These are phyloP conservation scores for Cephus rjabovi DNA, from an alignment of 2,888 invertebrate species.

Conservation along the genomic window DNA sequence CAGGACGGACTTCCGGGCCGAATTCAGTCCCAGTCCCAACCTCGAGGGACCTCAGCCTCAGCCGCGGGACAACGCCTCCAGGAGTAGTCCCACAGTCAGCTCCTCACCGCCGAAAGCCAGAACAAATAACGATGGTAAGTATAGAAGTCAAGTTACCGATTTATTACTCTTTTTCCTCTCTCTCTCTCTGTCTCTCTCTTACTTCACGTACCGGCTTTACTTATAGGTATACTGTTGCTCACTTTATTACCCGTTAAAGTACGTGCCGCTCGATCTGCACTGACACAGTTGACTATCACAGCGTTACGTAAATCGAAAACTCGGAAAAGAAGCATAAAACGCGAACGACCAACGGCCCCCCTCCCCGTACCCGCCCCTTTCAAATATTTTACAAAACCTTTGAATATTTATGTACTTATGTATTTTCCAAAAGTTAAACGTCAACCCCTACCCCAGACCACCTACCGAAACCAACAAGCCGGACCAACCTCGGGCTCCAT, in stretches of 20 bases:
- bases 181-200: constrained; percentile 8
- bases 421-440: too few species aligned
- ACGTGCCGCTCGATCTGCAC: constrained; percentile 1
- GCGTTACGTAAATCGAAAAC: too few species aligned
- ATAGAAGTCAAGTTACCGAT: background rate
- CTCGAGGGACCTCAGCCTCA: constrained; percentile 61
- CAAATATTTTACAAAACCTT: too few species aligned
- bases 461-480: too few species aligned
- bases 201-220: background rate
- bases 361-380: too few species aligned
- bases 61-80: constrained; percentile 54
- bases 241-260: too few species aligned
- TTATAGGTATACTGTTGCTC: too few species aligned
- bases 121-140: constrained; percentile 63
- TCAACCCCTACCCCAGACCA: too few species aligned
- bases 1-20: constrained; percentile 66
- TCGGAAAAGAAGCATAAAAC: too few species aligned
- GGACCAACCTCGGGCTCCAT: too few species aligned
- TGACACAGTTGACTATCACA: background rate
- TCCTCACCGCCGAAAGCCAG: constrained; percentile 61
- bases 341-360: too few species aligned
- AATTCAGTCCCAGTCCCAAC: constrained; percentile 66
- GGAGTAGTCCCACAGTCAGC: constrained; percentile 57
- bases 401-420: too few species aligned
- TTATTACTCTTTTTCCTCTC: constrained; percentile 9